Evolutionary conservation across 2,113 vertebrate genomes (phyloP), one percentile per base, ranked within the genome.

Genomic region (Halcyon malimbica): DNA sequence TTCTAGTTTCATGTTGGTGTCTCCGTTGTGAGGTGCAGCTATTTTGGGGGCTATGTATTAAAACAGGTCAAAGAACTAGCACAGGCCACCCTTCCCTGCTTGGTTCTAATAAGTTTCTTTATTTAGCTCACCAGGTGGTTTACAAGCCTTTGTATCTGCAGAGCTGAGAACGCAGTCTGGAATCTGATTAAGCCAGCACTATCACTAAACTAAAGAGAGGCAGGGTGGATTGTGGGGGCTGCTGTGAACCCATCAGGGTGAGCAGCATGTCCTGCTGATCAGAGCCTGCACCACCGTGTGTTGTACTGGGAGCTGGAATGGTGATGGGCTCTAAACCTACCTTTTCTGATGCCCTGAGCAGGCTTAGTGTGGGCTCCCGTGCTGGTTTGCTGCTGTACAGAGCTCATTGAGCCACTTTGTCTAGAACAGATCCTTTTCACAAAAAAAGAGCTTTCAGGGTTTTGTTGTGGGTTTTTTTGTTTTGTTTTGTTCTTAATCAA

Each of bases 241-340:
- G 20, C 21, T 56, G 0, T 1, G 1, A n/a, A 28, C 19, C 8
- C 6, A 1, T 14, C 0, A 2, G 37, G 26, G 9, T 24, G 62
- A 75, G 18, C 28, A 35, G 53, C 29, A 56, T 69, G n/a, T 44
- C 35, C 15, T 83, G 70, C 41, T 6, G 4, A 23, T 31, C 53
- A 63, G 59, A 62, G 14, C 48, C 33, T 81, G 42, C 50, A 24
- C 41, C 33, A 37, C 24, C 9, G 2, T 9, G 1, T 53, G 65
- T 57, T 5, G 1, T 31, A 9, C 39, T 56, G 37, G 37, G 56
- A 83, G 39, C 56, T 50, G 56, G 44, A 73, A 42, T 46, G 29
- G 46, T 35, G 35, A 8, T 41, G 42, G 37, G 29, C 16, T 42
- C 15, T 68, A 63, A 87, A 56, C 37, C 44, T 83, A 0, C 51